Evolutionary conservation across 2,888 invertebrate species (phyloP), one percentile per base, ranked within the genome.

Genomic region (Sphecodes monilicornis): DNA sequence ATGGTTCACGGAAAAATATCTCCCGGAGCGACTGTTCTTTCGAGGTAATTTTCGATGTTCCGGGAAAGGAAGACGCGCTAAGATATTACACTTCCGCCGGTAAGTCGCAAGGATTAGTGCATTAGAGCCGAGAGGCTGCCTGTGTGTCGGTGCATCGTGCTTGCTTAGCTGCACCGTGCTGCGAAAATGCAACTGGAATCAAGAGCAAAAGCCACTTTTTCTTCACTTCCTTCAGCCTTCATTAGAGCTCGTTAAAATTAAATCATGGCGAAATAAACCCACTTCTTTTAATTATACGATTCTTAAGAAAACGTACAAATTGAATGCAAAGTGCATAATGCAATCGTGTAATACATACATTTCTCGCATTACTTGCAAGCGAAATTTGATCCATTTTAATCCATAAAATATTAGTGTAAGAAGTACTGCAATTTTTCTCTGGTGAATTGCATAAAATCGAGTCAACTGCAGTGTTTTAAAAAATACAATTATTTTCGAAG

Each of bases 21-120:
- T n/a, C 66, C 16, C 11, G 13, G 16, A 29, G n/a, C 43, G 26
- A 18, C 41, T 22, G 29, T 71, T 64, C 46, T 36, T 41, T 26
- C n/a, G 41, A 18, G 41, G 22, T 29, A 36, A 66, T 76, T 76
- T 66, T 66, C n/a, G 36, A 46, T 64, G 29, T n/a, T n/a, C 6
- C 26, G 26, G 1, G 8, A n/a, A 32, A 11, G 5, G 22, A 46
- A 75, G 39, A 64, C 10, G 10, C 22, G 32, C n/a, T n/a, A 69
- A 69, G 39, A 69, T 29, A 26, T 41, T 69, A n/a, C 69, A 69
- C 69, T 26, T 69, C 41, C 26, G 69, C 29, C 69, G 39, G n/a
- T 5, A 41, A 41, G 26, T 69, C 10, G n/a, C 39, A 4, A n/a
- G 41, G 32, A 69, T 69, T 69, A 41, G 36, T 36, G 22, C 36